A percentile compares a stretch with the other conserved stretches of the same genome.
Conservation (phyloP, 92 coral and sea anemone genomes). For the Porites divaricata region DNA sequence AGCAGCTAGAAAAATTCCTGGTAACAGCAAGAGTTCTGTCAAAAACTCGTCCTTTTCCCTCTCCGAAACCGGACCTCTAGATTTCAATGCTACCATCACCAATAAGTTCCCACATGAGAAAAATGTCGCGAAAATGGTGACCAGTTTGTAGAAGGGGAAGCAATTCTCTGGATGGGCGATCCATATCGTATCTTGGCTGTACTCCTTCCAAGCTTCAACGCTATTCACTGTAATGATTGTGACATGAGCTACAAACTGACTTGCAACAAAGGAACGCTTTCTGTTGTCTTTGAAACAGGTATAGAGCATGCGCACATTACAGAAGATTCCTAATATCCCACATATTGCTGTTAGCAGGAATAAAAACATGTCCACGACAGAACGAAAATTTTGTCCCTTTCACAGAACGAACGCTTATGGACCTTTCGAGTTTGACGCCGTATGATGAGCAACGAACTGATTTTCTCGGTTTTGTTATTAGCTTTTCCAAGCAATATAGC, state of each 20-base stretch:
- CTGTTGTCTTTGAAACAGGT: neutral
- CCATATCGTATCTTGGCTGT: neutral
- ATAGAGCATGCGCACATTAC: neutral
- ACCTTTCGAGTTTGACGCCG: too few species aligned
- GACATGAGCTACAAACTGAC: constrained; percentile 1
- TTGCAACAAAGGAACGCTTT: neutral
- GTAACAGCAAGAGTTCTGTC: neutral
- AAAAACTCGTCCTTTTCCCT: neutral
- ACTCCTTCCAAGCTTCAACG: neutral
- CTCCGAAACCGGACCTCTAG: neutral
- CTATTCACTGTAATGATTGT: neutral
- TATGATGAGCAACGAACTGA: too few species aligned
- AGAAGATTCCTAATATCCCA: neutral
- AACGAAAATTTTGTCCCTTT: too few species aligned
- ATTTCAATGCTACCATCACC: neutral
- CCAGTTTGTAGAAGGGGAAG: neutral
- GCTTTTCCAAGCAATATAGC: too few species aligned
- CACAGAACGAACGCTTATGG: too few species aligned
- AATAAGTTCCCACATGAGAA: constrained; percentile 10
- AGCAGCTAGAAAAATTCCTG: neutral
- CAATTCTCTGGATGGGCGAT: neutral
- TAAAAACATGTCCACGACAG: too few species aligned
- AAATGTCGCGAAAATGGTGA: neutral
- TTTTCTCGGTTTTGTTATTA: too few species aligned
- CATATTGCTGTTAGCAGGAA: neutral